These are phyloP conservation scores for Eueides isabella DNA, from an alignment of 1,140 invertebrate genomes.

Conservation along the genomic window DNA sequence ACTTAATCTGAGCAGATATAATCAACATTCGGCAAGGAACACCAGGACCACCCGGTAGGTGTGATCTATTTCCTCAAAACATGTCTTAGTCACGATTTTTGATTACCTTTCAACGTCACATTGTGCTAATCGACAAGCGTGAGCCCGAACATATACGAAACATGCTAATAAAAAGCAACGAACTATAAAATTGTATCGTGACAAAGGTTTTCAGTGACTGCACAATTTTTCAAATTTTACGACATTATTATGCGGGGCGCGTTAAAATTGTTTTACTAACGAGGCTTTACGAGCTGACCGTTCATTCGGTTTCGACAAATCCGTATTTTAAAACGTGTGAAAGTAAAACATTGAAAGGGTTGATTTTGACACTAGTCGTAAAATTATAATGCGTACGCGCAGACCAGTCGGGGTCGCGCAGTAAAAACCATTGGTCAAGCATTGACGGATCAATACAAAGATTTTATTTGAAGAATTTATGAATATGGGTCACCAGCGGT, in stretches of 20 bases:
- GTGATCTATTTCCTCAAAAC: slow-evolving; percentile 54
- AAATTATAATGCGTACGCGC: slow-evolving; percentile 47
- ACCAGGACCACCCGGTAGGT: slow-evolving; percentile 58
- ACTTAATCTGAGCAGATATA: slow-evolving; percentile 57
- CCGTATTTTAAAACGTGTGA: slow-evolving; percentile 76
- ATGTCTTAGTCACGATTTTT: slow-evolving; percentile 38
- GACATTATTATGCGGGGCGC: slow-evolving; percentile 68
- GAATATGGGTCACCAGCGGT: slow-evolving; percentile 72
- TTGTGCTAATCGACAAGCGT: slow-evolving; percentile 14
- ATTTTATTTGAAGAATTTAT: slow-evolving; percentile 59
- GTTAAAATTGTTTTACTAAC: slow-evolving; percentile 54
- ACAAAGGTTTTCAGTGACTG: slow-evolving; percentile 28
- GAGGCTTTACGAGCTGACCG: slow-evolving; percentile 67
- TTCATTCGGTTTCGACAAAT: slow-evolving; percentile 64
- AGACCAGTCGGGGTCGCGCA: slow-evolving; percentile 59
- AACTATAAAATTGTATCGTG: slow-evolving; percentile 23
- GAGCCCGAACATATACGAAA: neutral
- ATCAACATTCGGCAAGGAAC: slow-evolving; percentile 45
- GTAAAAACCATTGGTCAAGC: slow-evolving; percentile 76
- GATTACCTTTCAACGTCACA: slow-evolving; percentile 28
- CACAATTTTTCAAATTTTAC: slow-evolving; percentile 68
- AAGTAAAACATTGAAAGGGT: slow-evolving; percentile 71
- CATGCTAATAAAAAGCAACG: slow-evolving; percentile 28
- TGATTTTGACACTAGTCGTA: slow-evolving; percentile 58
- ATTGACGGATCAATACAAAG: slow-evolving; percentile 64